These are phyloP conservation scores for Xanthia togata DNA, from an alignment of 2,888 invertebrate species.

Conservation along the genomic window DNA sequence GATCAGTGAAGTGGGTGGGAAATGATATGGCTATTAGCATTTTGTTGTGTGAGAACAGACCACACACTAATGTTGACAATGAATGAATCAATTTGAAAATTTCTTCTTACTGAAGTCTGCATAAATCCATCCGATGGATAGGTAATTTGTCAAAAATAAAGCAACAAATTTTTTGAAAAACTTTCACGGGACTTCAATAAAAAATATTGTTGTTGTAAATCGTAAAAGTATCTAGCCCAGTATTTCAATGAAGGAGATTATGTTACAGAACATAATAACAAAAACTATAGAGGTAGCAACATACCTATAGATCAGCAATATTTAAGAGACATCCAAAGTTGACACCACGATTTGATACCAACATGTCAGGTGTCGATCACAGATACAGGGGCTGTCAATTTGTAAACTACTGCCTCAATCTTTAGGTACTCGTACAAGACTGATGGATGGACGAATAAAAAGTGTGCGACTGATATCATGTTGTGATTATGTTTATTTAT, in stretches of 20 bases:
- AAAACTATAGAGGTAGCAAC: not conserved
- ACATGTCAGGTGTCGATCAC: conserved; percentile 47
- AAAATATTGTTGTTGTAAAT: not conserved
- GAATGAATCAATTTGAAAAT: conserved; percentile 22
- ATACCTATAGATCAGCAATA: not conserved
- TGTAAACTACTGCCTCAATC: conserved; percentile 22
- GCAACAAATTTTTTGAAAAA: not conserved
- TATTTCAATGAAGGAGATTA: conserved; percentile 1
- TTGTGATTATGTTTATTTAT: not conserved
- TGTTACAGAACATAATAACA: not conserved
- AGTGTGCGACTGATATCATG: conserved; percentile 18
- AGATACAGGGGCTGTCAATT: conserved; percentile 34
- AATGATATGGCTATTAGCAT: conserved; percentile 63
- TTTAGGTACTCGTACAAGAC: not conserved
- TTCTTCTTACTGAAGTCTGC: too few species aligned
- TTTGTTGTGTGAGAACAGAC: conserved; percentile 57
- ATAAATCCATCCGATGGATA: too few species aligned
- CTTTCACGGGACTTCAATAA: not conserved
- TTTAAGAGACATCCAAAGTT: not conserved
- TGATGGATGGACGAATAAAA: conserved; percentile 32
- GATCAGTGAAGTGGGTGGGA: conserved; percentile 58
- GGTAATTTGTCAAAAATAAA: not conserved
- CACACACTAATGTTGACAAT: conserved; percentile 50
- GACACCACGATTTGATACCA: conserved; percentile 32
- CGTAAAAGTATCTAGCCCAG: not conserved